phyloP scores from a whole-genome alignment of 2,797 vertebrate genomes.

The Perdix hodgsoniae region DNA sequence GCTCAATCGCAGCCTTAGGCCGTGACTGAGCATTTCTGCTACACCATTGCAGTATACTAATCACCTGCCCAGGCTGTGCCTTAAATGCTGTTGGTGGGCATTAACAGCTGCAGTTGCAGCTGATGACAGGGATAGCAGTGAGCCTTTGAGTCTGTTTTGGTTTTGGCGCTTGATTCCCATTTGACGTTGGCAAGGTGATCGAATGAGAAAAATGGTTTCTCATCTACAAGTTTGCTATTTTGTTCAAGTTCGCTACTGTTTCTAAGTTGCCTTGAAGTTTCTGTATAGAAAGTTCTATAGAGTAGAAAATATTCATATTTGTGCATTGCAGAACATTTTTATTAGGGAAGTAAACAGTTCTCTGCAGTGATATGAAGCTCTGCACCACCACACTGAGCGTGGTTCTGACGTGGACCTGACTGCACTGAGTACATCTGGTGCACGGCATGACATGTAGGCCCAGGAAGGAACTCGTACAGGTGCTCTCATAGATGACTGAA shows the following conservation, averaged over 20 bases:
- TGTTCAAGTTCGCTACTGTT: background rate
- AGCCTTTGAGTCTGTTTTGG: background rate
- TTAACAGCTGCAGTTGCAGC: background rate
- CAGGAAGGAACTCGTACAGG: background rate
- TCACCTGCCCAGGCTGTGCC: background rate
- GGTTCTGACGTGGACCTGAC: background rate
- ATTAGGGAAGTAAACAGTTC: background rate
- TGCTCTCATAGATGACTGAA: background rate
- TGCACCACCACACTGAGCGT: background rate
- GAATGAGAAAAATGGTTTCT: background rate
- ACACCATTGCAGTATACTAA: background rate
- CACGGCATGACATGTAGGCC: background rate
- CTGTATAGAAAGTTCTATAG: background rate
- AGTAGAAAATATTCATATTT: background rate
- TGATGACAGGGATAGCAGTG: background rate
- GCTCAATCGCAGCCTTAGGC: too few species aligned
- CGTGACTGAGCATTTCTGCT: too few species aligned
- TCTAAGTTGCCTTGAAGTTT: background rate
- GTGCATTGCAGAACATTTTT: background rate
- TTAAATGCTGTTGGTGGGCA: background rate
- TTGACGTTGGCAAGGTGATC: background rate
- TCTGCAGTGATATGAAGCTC: background rate
- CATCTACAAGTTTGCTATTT: background rate
- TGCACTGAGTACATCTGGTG: fast-evolving
- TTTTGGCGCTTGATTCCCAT: background rate